Base-by-base conservation (phyloP, 2,113 vertebrate species). In the Lamprotornis superbus region DNA sequence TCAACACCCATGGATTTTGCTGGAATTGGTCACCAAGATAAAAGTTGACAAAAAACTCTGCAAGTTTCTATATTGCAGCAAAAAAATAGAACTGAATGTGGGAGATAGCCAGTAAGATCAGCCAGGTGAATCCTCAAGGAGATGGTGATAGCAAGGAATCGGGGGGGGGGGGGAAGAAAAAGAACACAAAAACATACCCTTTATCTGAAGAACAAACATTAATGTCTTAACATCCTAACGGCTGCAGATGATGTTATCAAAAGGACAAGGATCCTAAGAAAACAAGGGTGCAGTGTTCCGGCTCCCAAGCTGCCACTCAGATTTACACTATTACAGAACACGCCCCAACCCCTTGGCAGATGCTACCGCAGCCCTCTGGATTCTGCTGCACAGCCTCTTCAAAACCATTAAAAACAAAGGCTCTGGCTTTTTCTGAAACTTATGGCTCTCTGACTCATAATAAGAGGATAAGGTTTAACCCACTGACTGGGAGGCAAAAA, bases 401-500 rank as follows among this genome's bases (percentile, higher is more conserved):
- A 77, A 91, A 96, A 93, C 73, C 82, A 91, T 95, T 89, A 70
- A 61, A 97, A 96, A 79, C 86, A 94, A 89, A 89, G 61, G 70
- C 77, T 93, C 82, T 0, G 5, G 28, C 60, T 92, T 92, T 77
- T 96, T 89, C 87, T 77, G 65, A 94, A 97, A 97, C 89, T 91
- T 91, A 75, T 22, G 90, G 80, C 87, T 87, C 69, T 95, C 59
- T 92, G 93, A 92, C 75, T 96, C 93, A 93, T 95, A 95, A 91
- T 91, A 96, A 94, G 94, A 93, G 94, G 82, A 94, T 97, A 96
- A 90, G 92, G 82, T 93, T 96, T 95, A 96, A 95, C 87, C 31
- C 61, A 74, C 71, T 46, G 64, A 81, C 52, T 55, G 73, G 75
- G 88, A 89, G 91, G 93, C 94, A 91, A 81, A 70, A 85, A 93